phyloP scores from a whole-genome alignment of 1,140 invertebrate genomes.

The Olivierus martensii region DNA sequence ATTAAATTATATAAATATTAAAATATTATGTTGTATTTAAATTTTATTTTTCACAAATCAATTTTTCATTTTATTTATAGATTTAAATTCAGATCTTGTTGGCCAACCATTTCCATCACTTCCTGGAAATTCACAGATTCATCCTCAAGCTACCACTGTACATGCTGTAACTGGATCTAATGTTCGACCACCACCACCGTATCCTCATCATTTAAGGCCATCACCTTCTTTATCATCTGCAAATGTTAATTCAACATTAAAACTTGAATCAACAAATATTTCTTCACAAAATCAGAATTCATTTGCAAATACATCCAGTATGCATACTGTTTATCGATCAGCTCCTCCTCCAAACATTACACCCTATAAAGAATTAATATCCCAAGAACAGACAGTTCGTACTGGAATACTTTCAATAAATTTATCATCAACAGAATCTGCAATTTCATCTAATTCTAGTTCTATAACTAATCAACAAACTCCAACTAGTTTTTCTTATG shows the following conservation, averaged over 20 bases:
- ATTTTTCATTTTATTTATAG: background rate
- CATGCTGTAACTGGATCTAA: background rate
- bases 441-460: too few relatives aligned
- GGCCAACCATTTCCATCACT: conserved; percentile 2
- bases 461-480: too few relatives aligned
- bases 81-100: background rate
- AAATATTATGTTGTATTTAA: too few relatives aligned
- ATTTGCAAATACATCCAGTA: too few relatives aligned
- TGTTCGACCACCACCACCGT: background rate
- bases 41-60: background rate
- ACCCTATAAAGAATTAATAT: too few relatives aligned
- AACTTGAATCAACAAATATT: background rate
- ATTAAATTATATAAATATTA: too few relatives aligned
- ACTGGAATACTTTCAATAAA: too few relatives aligned
- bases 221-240: background rate
- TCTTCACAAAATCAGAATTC: background rate
- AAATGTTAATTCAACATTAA: background rate
- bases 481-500: too few relatives aligned
- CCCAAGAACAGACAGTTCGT: too few relatives aligned
- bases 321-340: too few relatives aligned
- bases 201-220: background rate
- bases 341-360: too few relatives aligned
- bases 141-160: background rate
- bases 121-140: background rate
- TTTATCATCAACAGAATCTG: too few relatives aligned